Conservation (phyloP, 2,797 vertebrate genomes). For the Macropodus opercularis region DNA sequence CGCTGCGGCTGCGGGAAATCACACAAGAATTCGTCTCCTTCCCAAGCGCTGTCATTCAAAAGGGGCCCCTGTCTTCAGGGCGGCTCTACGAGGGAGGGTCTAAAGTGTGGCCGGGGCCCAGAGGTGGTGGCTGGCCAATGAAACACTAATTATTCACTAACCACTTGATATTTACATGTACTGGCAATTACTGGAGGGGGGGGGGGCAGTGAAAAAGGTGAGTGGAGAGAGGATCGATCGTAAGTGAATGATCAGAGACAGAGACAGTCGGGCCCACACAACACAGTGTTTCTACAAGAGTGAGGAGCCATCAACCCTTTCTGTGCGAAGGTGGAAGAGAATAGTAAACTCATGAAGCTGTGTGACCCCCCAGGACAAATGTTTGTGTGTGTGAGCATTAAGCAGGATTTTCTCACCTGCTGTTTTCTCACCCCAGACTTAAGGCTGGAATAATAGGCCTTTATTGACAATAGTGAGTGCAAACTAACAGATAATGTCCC, state of each 20-base stretch:
- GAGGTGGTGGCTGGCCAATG: conserved; percentile 74
- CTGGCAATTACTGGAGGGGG: conserved; percentile 62
- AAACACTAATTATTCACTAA: conserved; percentile 73
- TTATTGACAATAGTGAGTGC: conserved; percentile 45
- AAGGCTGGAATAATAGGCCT: conserved; percentile 33
- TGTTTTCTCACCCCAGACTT: conserved; percentile 60
- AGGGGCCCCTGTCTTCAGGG: conserved; percentile 74
- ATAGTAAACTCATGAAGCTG: no score
- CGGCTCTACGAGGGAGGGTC: conserved; percentile 72
- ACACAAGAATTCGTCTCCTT: conserved; percentile 76
- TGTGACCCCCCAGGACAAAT: conserved; percentile 63
- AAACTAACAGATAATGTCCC: conserved; percentile 9
- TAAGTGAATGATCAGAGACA: conserved; percentile 12
- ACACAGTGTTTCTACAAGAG: neutral
- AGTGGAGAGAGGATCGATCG: conserved; percentile 45
- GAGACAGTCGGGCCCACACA: no score
- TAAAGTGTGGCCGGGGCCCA: conserved; percentile 57
- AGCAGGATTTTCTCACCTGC: conserved; percentile 69
- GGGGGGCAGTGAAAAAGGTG: conserved; percentile 30
- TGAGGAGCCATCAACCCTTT: neutral
- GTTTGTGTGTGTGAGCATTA: conserved; percentile 64
- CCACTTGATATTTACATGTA: conserved; percentile 71
- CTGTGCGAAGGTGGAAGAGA: neutral
- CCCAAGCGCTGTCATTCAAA: conserved; percentile 81
- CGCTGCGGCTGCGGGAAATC: conserved; percentile 80